Evolutionary conservation across 2,113 vertebrate species (phyloP), one percentile per base, ranked within the genome.

Genomic region (Hassar affinis): DNA sequence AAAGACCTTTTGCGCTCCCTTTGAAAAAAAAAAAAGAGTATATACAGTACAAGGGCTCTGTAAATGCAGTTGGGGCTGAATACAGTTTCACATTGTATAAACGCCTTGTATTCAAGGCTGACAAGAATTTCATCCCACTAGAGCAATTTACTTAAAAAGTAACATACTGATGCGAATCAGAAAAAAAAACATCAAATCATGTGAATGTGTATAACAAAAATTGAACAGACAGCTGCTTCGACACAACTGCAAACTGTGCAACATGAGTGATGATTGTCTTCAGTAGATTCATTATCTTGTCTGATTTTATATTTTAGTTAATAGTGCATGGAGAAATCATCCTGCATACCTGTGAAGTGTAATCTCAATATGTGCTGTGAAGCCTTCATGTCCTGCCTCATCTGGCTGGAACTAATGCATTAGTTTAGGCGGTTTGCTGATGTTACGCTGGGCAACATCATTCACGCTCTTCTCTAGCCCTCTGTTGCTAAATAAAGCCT

Each of bases 261-360:
- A 51, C 27, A 45, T 83, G 68, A 83, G 45, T 15, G 15, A 83
- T 64, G 81, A 51, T 64, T 62, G 45, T 75, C 49, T 42, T 81
- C 30, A n/a, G 49, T 51, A 69, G 42, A 75, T 75, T 47, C 56
- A 76, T 82, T 75, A 76, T 62, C 57, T 51, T 85, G 33, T 80
- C 51, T 69, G 69, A 81, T 74, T 77, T 81, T 54, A 75, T 78
- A 42, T 85, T 80, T 87, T 74, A 49, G 75, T 82, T 85, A 78
- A 74, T 75, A 52, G 33, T 2, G 4, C 33, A 47, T 49, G 17
- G 27, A 25, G 35, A 74, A 33, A 10, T 76, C 22, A n/a, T 75
- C 27, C 56, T 25, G 18, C 57, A 75, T 76, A 72, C 81, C 56
- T 75, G 20, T 11, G 71, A 52, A 64, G 51, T 75, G 71, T 61